phyloP scores from a whole-genome alignment of 2,113 vertebrate species.

The Stictonetta naevosa region DNA sequence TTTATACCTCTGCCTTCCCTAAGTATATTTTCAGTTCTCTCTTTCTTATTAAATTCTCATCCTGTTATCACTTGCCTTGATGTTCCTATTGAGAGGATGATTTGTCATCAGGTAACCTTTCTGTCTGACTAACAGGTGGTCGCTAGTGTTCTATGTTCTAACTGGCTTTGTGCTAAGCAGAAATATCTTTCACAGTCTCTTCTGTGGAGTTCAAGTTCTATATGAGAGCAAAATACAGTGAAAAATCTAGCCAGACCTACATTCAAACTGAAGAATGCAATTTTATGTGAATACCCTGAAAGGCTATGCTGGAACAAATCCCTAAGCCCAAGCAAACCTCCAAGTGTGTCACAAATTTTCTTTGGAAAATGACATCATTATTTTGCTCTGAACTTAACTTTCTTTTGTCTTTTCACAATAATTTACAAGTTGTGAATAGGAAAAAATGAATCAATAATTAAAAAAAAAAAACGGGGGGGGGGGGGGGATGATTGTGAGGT shows the following conservation, averaged over 20 bases:
- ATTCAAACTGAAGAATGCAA: neutral
- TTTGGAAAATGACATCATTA: neutral
- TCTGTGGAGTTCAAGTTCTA: neutral
- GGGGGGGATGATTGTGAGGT: neutral
- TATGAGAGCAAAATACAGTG: neutral
- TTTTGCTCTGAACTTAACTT: neutral
- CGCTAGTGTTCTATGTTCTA: neutral
- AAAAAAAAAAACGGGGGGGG: neutral
- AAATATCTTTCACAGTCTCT: neutral
- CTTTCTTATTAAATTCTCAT: neutral
- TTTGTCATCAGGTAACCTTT: neutral
- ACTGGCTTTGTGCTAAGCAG: neutral
- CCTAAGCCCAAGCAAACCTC: neutral
- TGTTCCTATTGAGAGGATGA: neutral
- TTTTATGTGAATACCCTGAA: neutral
- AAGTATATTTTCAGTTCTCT: neutral
- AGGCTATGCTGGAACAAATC: neutral
- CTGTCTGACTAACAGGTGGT: neutral
- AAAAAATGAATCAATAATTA: neutral
- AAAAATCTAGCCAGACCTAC: neutral
- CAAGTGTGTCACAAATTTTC: neutral
- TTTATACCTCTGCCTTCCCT: neutral
- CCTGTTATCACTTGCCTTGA: neutral
- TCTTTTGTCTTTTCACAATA: neutral
- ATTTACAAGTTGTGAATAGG: neutral